Conservation (phyloP, 2,888 invertebrate species). For the Calliphora vomitoria region DNA sequence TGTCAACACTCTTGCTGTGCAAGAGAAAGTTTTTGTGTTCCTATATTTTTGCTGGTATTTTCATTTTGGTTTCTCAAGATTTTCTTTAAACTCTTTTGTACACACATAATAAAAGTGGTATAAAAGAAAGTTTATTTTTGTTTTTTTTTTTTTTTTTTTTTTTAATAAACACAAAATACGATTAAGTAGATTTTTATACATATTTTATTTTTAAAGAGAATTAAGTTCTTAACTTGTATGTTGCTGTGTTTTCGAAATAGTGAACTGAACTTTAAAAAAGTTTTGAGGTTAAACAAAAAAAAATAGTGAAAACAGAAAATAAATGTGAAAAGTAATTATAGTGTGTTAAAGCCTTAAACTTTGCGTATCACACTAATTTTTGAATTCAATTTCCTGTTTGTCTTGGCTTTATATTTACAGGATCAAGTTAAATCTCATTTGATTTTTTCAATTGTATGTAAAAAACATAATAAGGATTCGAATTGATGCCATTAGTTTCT, state of each 20-base stretch:
- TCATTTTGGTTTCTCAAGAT: background rate
- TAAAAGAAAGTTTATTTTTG: background rate
- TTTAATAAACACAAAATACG: background rate
- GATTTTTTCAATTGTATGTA: too few species aligned
- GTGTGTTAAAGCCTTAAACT: too few species aligned
- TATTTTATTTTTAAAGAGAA: background rate
- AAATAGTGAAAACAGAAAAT: background rate
- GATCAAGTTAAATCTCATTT: too few species aligned
- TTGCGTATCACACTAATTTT: too few species aligned
- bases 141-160: background rate
- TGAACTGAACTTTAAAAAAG: background rate
- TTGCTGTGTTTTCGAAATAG: background rate
- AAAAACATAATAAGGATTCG: too few species aligned
- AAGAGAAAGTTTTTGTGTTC: slow-evolving; percentile 7
- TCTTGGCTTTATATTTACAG: too few species aligned
- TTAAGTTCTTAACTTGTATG: background rate
- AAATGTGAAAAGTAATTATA: too few species aligned
- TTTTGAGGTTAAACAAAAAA: background rate
- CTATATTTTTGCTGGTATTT: background rate
- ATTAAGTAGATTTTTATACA: background rate
- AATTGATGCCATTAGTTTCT: too few species aligned
- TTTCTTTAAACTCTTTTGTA: background rate
- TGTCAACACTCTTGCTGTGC: slow-evolving; percentile 11
- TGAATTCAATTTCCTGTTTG: too few species aligned
- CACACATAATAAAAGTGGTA: background rate